Conservation (phyloP, 2,797 vertebrate species). For the Aldrovandia affinis region DNA sequence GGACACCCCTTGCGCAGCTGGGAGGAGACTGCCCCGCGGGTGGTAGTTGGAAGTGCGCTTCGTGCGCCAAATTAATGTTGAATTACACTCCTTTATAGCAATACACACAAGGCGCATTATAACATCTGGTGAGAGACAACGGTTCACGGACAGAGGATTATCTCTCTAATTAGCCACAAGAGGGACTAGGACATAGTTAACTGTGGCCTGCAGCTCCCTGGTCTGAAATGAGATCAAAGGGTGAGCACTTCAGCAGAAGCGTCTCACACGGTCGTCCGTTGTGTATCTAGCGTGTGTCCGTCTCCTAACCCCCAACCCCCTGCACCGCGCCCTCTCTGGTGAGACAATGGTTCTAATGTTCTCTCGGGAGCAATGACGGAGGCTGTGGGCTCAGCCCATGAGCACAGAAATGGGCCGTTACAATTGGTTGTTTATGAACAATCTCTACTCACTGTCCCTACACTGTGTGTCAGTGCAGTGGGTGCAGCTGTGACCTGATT, state of each 20-base stretch:
- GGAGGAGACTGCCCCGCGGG: constrained; percentile 11
- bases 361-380: constrained; percentile 3
- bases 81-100: constrained; percentile 9
- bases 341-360: constrained; percentile 23
- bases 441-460: neutral
- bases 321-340: neutral
- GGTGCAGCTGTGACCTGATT: neutral
- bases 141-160: neutral
- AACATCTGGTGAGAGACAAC: neutral
- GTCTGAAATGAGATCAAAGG: neutral
- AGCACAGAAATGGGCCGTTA: constrained; percentile 15
- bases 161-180: constrained; percentile 14
- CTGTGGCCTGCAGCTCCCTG: neutral
- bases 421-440: constrained; percentile 20
- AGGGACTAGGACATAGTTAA: neutral
- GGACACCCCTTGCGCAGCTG: neutral
- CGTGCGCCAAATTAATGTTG: neutral
- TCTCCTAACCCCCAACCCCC: neutral
- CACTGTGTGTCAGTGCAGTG: neutral
- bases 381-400: neutral
- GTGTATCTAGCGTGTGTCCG: neutral
- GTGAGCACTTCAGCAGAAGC: neutral
- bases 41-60: neutral
- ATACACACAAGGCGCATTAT: neutral
- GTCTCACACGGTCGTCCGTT: neutral